These are phyloP conservation scores for Morone saxatilis DNA, from an alignment of 2,113 vertebrate genomes.

Conservation along the genomic window DNA sequence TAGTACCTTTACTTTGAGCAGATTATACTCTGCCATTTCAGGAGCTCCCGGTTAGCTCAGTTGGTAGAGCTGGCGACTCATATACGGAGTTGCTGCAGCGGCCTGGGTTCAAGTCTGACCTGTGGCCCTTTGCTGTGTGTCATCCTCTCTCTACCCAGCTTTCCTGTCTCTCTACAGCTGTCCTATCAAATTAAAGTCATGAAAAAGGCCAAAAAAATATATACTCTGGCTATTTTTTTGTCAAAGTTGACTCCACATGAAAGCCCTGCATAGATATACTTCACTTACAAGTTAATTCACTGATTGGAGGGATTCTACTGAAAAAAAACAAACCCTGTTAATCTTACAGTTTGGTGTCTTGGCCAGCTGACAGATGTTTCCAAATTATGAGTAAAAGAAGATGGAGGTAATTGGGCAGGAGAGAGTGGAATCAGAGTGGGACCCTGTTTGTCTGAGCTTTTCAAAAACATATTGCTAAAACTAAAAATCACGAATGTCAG, in stretches of 20 bases:
- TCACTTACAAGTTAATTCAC: background rate
- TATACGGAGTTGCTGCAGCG: no score
- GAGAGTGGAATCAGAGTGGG: constrained; percentile 8
- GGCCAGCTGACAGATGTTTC: constrained; percentile 20
- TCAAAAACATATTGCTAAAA: constrained; percentile 34
- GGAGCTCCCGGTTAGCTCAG: no score
- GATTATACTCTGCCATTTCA: no score
- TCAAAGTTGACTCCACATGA: background rate
- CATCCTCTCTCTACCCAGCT: no score
- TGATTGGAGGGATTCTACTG: constrained; percentile 9
- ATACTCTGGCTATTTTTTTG: no score
- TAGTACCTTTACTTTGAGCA: no score
- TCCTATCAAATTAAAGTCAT: no score
- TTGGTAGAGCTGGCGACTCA: no score
- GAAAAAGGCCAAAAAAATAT: no score
- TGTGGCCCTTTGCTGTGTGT: no score
- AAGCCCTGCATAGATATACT: constrained; percentile 3
- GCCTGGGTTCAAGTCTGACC: no score
- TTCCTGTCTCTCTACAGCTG: no score
- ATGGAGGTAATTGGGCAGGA: constrained; percentile 14
- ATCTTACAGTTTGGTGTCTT: constrained; percentile 12
- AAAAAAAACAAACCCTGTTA: background rate
- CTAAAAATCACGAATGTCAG: constrained; percentile 39
- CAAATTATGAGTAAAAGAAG: constrained; percentile 1
- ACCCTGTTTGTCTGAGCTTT: constrained; percentile 23